Conservation (phyloP, 2,113 vertebrate species). For the Martes martes region DNA sequence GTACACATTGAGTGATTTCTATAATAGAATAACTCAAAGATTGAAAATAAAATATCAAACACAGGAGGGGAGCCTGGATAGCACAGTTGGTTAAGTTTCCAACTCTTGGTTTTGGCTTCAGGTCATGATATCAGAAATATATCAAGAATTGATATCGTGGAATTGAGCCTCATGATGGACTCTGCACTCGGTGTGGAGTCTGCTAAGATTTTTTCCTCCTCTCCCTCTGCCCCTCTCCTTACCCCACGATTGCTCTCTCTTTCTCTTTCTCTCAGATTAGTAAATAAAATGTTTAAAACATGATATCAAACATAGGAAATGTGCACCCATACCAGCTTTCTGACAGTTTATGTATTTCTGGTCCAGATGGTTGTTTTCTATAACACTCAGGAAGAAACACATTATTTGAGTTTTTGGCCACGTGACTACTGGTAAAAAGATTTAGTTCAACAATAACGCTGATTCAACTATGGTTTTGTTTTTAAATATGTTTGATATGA, state of each 20-base stretch:
- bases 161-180: background rate
- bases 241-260: background rate
- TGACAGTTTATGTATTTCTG: background rate
- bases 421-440: background rate
- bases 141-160: background rate
- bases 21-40: background rate
- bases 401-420: background rate
- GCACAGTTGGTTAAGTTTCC: background rate
- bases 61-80: background rate
- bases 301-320: background rate
- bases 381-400: background rate
- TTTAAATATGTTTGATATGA: background rate
- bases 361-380: background rate
- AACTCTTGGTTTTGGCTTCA: background rate
- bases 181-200: background rate
- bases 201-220: background rate
- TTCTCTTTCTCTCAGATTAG: background rate
- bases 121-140: background rate
- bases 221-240: background rate
- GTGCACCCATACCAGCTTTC: background rate
- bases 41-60: background rate
- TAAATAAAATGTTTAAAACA: background rate
- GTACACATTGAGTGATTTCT: background rate
- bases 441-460: background rate
- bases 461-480: background rate